Conservation (phyloP, 2,113 vertebrate species). For the Bombycilla garrulus region DNA sequence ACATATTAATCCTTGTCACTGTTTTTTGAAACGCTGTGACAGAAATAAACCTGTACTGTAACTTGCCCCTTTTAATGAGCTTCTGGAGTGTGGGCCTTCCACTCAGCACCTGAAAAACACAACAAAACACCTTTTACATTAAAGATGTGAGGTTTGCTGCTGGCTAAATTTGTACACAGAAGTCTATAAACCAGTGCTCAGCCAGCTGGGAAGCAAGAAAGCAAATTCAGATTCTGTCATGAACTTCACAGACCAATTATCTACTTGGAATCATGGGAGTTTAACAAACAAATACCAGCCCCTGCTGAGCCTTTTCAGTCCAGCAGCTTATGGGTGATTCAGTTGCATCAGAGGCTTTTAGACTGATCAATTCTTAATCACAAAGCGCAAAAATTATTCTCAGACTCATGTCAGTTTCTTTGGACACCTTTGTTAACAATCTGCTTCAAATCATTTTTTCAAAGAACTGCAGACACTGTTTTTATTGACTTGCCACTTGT, state of each 20-base stretch:
- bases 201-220: slow-evolving; percentile 87
- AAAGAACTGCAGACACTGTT: slow-evolving; percentile 81
- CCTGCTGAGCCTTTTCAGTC: slow-evolving; percentile 87
- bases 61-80: slow-evolving; percentile 86
- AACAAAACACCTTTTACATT: slow-evolving; percentile 89
- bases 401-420: slow-evolving; percentile 83
- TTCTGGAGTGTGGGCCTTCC: slow-evolving; percentile 81
- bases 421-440: slow-evolving; percentile 82
- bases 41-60: slow-evolving; percentile 87
- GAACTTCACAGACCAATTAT: slow-evolving; percentile 96
- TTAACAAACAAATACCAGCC: slow-evolving; percentile 94
- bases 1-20: slow-evolving; percentile 91
- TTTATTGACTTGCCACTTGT: slow-evolving; percentile 87
- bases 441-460: slow-evolving; percentile 80
- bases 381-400: slow-evolving; percentile 86
- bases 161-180: slow-evolving; percentile 88
- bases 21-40: slow-evolving; percentile 85
- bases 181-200: slow-evolving; percentile 84
- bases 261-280: slow-evolving; percentile 96
- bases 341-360: slow-evolving; percentile 88
- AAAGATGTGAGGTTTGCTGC: slow-evolving; percentile 86
- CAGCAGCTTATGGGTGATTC: slow-evolving; percentile 85
- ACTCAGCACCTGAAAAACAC: slow-evolving; percentile 85
- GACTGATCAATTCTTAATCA: slow-evolving; percentile 91
- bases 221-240: slow-evolving; percentile 87